Evolutionary conservation across 1,140 invertebrate genomes (phyloP).

Genomic region (Habropoda laboriosa): DNA sequence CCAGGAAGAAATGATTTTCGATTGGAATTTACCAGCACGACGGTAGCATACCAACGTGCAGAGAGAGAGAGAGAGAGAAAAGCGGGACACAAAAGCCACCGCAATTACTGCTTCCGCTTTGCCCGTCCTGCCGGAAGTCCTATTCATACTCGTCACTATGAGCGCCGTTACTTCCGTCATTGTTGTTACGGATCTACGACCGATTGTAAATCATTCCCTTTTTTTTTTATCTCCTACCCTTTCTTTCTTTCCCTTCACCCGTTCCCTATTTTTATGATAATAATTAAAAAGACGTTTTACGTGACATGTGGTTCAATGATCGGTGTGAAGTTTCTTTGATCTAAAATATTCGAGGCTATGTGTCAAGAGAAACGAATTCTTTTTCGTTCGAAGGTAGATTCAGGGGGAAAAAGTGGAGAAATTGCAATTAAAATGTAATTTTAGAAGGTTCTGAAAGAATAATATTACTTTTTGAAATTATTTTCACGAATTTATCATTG

Average conservation of each 20-base stretch:
- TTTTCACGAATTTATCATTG: too few relatives aligned
- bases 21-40: constrained; percentile 52
- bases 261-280: too few relatives aligned
- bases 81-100: constrained; percentile 50
- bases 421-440: too few relatives aligned
- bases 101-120: constrained; percentile 70
- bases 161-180: constrained; percentile 71
- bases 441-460: too few relatives aligned
- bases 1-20: constrained; percentile 27
- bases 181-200: constrained; percentile 53
- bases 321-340: neutral
- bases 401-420: too few relatives aligned
- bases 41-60: neutral
- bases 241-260: neutral
- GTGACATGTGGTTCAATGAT: neutral
- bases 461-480: too few relatives aligned
- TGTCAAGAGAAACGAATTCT: too few relatives aligned
- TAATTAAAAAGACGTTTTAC: neutral
- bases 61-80: neutral
- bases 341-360: neutral
- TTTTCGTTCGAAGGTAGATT: too few relatives aligned
- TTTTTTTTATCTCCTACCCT: too few relatives aligned
- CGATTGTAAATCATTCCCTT: constrained; percentile 25
- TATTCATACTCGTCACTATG: constrained; percentile 71
- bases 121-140: constrained; percentile 67